Base-by-base conservation (phyloP, 2,888 invertebrate species). In the Mylabris sibirica region DNA sequence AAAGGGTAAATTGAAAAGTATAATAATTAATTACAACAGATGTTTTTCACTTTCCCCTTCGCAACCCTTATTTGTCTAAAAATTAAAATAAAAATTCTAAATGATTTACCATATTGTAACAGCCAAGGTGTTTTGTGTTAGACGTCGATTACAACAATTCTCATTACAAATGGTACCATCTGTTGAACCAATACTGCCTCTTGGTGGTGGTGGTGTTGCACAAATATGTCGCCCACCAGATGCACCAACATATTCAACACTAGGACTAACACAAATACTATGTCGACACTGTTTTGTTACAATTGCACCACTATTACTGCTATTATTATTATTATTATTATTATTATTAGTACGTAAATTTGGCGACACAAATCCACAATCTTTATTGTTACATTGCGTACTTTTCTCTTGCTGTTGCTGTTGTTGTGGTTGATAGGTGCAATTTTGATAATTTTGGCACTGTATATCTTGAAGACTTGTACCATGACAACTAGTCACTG, bases 241-340 rank as follows among this genome's bases (percentile, higher is more conserved):
- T 49, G 88, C 88, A 34, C 90, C 90, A 76, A 90, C 89, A 81
- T 90, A 91, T 80, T 90, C 90, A 35, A 86, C 85, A 71, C 84
- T 80, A 60, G 84, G 81, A 72, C 82, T 83, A 64, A 83, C 80
- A 75, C 87, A 88, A 24, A 84, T 87, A 84, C 82, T 88, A 85
- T 85, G 84, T 66, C 85, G 78, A 69, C 84, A 84, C 72, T 82
- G 78, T 68, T 75, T 71, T 74, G 79, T 75, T 11, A 74, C 76
- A 49, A 73, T 77, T 61, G 26, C 64, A 41, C 57, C 60, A 22
- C 49, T 49, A 49, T 49, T 49, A 20, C 20, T 49, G 20, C 20
- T 49, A 49, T 49, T 49, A 11, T 49, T 49, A 20, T 49, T 49
- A 49, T 17, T 44, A 44, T 44, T 44, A 44, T 17, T 49, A 49